Conservation (phyloP, 2,113 vertebrate species). For the Callaeas wilsoni region DNA sequence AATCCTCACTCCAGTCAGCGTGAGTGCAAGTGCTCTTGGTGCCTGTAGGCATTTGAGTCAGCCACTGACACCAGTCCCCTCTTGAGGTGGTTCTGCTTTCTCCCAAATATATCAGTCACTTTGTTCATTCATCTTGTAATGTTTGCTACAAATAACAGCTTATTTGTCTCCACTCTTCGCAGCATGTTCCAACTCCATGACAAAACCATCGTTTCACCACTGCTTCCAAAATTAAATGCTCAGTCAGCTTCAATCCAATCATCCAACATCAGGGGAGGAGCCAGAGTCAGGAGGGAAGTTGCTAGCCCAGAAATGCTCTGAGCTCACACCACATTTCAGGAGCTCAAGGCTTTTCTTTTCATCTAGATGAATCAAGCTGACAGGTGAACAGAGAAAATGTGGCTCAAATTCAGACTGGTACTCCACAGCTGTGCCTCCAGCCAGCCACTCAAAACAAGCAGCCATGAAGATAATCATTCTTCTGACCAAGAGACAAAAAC, state of each 20-base stretch:
- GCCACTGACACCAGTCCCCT: background rate
- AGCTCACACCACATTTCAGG: background rate
- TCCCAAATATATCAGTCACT: background rate
- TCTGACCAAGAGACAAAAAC: background rate
- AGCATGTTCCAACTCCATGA: background rate
- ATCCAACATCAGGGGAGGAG: background rate
- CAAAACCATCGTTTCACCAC: background rate
- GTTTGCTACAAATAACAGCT: background rate
- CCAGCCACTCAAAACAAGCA: background rate
- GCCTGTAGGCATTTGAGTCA: background rate
- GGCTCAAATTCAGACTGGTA: background rate
- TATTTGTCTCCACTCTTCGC: background rate
- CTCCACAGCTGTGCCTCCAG: background rate
- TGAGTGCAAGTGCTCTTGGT: background rate
- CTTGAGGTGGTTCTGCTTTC: background rate
- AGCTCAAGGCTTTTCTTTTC: background rate
- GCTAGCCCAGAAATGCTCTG: background rate
- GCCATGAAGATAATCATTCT: background rate
- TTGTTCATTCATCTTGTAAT: background rate
- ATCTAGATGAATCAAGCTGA: background rate
- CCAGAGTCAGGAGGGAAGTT: background rate
- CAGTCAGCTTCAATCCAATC: background rate
- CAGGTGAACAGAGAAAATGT: background rate
- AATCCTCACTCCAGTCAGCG: background rate
- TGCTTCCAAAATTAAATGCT: background rate